phyloP scores from a whole-genome alignment of 2,888 invertebrate genomes.

The Rutpela maculata region DNA sequence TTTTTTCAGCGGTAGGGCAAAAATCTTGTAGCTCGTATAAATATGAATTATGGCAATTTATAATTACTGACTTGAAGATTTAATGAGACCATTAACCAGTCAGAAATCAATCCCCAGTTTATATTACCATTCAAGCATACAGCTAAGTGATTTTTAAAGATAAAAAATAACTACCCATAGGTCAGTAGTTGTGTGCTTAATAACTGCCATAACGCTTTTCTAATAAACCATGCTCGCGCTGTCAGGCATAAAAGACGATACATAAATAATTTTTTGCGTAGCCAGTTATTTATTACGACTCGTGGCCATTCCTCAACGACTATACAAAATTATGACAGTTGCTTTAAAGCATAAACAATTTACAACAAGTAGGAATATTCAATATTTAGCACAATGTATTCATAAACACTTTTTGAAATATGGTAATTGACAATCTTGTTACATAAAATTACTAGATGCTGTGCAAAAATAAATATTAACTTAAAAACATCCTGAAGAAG shows the following conservation, averaged over 20 bases:
- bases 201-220: neutral
- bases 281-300: neutral
- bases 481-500: too few relatives aligned
- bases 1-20: too few relatives aligned
- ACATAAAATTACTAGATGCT: too few relatives aligned
- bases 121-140: conserved; percentile 8
- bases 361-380: neutral
- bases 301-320: neutral
- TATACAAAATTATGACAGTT: neutral
- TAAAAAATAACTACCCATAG: conserved; percentile 15
- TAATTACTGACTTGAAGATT: too few relatives aligned
- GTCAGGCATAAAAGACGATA: conserved; percentile 4
- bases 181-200: conserved; percentile 1
- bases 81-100: conserved; percentile 48
- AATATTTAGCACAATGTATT: neutral
- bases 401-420: neutral
- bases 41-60: too few relatives aligned
- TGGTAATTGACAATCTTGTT: too few relatives aligned
- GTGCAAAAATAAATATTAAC: too few relatives aligned
- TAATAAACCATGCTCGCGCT: conserved; percentile 13
- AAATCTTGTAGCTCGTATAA: too few relatives aligned
- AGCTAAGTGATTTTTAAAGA: conserved; percentile 41
- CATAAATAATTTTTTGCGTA: neutral
- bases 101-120: conserved; percentile 34
- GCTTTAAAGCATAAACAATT: neutral